Evolutionary conservation across 2,888 invertebrate species (phyloP).

Genomic region (Tetragonisca angustula): DNA sequence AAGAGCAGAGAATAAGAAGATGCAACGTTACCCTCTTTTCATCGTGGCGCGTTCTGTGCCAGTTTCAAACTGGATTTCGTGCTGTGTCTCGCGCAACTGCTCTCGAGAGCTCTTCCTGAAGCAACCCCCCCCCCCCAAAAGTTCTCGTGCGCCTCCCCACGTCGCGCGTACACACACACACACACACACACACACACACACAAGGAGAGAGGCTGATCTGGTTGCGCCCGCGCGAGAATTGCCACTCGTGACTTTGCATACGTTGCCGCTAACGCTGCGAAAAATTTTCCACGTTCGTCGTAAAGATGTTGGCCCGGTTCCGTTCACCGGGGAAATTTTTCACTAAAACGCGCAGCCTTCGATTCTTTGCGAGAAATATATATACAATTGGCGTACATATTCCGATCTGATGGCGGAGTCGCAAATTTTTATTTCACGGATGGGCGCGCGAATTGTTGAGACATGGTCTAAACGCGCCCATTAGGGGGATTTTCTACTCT

Average conservation of each 20-base stretch:
- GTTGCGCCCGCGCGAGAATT: constrained; percentile 61
- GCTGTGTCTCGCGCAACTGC: constrained; percentile 54
- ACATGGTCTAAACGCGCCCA: too few relatives aligned
- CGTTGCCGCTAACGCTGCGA: constrained; percentile 59
- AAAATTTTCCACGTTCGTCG: constrained; percentile 46
- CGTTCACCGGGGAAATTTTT: background rate
- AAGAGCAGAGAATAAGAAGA: background rate
- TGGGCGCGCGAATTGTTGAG: too few relatives aligned
- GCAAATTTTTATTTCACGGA: too few relatives aligned
- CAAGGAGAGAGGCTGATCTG: constrained; percentile 52
- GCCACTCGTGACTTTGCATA: constrained; percentile 68
- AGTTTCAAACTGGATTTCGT: constrained; percentile 76
- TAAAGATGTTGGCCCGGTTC: constrained; percentile 27
- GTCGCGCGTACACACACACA: background rate
- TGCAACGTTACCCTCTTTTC: constrained; percentile 28
- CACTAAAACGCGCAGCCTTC: too few relatives aligned
- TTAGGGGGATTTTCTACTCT: too few relatives aligned
- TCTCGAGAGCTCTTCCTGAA: constrained; percentile 42
- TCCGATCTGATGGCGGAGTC: too few relatives aligned
- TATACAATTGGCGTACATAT: too few relatives aligned
- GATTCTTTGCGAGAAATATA: too few relatives aligned
- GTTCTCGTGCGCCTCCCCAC: background rate
- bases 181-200: constrained; percentile 1
- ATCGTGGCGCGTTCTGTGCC: constrained; percentile 46
- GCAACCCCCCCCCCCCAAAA: background rate